Conservation (phyloP, 2,113 vertebrate genomes). For the Saguinus imperator region DNA sequence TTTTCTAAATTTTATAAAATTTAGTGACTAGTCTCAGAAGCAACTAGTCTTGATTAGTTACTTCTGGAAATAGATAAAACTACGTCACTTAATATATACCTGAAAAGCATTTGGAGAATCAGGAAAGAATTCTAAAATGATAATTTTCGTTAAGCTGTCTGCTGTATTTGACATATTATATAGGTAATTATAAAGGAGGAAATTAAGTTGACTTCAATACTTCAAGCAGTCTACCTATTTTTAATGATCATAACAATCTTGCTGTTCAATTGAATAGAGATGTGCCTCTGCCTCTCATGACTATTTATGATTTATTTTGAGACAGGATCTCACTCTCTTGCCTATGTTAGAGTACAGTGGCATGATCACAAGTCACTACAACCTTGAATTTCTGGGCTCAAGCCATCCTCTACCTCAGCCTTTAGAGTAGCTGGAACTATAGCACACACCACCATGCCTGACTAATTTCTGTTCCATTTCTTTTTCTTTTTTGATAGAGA, state of each 20-base stretch:
- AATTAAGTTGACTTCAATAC: conserved; percentile 33
- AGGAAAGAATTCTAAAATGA: background rate
- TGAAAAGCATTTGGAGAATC: background rate
- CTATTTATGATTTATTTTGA: background rate
- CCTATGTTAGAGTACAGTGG: too few species aligned
- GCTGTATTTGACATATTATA: conserved; percentile 31
- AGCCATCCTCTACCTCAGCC: too few species aligned
- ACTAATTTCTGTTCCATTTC: too few species aligned
- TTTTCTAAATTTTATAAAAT: conserved; percentile 20
- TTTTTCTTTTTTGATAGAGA: too few species aligned
- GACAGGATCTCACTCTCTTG: too few species aligned
- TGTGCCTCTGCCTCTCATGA: background rate
- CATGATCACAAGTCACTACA: too few species aligned
- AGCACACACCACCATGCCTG: too few species aligned
- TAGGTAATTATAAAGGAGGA: background rate
- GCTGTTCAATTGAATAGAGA: background rate
- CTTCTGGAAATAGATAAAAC: conserved; percentile 68
- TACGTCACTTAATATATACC: background rate
- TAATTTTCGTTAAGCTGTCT: conserved; percentile 26
- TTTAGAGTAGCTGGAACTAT: too few species aligned
- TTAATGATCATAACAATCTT: background rate
- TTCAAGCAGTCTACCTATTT: background rate
- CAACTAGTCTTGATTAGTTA: conserved; percentile 54
- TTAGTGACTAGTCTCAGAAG: too few species aligned
- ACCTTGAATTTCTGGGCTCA: too few species aligned